phyloP scores from a whole-genome alignment of 2,797 vertebrate species.

The Gobionotothen gibberifrons region DNA sequence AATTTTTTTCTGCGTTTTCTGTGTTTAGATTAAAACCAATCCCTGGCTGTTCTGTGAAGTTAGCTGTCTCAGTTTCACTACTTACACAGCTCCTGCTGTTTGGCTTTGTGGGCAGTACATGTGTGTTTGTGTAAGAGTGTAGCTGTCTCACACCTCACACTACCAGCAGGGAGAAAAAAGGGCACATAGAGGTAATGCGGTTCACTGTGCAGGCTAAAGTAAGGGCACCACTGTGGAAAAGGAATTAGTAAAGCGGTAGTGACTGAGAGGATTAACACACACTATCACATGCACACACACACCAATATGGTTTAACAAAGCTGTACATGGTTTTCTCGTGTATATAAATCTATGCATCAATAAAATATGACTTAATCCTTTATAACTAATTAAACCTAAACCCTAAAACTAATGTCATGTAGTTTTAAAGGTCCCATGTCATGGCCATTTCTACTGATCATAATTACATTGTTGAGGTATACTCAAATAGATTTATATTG shows the following conservation, averaged over 20 bases:
- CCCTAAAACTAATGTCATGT: no score
- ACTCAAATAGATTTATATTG: no score
- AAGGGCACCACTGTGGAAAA: conserved; percentile 34
- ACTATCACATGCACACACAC: not conserved
- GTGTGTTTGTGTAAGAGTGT: conserved; percentile 47
- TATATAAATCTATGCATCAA: no score
- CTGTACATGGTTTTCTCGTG: no score
- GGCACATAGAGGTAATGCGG: conserved; percentile 49
- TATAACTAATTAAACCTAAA: no score
- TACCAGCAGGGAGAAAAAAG: conserved; percentile 15
- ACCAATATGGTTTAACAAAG: no score
- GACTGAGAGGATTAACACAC: conserved; percentile 55
- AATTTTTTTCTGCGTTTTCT: not conserved
- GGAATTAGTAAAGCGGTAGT: conserved; percentile 35
- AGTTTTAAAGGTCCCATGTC: no score
- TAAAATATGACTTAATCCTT: no score
- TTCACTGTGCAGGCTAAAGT: conserved; percentile 55
- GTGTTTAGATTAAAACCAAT: conserved; percentile 12
- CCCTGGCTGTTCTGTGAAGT: conserved; percentile 4
- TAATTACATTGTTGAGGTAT: no score
- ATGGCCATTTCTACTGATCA: no score
- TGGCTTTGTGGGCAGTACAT: conserved; percentile 34
- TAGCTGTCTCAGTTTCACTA: conserved; percentile 38
- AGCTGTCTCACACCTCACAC: conserved; percentile 39
- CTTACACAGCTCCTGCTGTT: conserved; percentile 45